Evolutionary conservation across 2,888 invertebrate species (phyloP).

Genomic region (Molanna angustata): DNA sequence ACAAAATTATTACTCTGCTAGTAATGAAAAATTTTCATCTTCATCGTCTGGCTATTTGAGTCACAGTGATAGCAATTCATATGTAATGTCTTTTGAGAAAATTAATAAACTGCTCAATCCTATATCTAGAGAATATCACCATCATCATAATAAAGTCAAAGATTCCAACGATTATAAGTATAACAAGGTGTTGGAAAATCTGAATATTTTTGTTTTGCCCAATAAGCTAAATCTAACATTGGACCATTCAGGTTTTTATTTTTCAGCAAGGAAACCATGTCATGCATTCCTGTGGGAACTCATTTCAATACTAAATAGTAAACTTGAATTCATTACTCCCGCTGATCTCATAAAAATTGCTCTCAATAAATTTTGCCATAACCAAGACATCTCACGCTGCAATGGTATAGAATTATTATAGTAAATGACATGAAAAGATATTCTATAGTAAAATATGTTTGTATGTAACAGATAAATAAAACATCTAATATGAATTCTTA

Average conservation of each 20-base stretch:
- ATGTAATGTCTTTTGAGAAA: constrained; percentile 8
- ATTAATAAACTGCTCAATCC: constrained; percentile 7
- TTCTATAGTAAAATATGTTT: no score
- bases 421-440: no score
- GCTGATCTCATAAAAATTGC: constrained; percentile 36
- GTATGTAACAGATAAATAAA: no score
- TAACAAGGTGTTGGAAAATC: constrained; percentile 15
- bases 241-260: constrained; percentile 42
- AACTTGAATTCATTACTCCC: constrained; percentile 6
- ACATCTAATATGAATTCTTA: no score
- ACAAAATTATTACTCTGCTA: background rate
- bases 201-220: constrained; percentile 36
- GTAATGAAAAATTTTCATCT: background rate
- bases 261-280: constrained; percentile 44
- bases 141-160: constrained; percentile 14
- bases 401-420: constrained; percentile 15
- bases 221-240: constrained; percentile 39
- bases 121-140: constrained; percentile 3
- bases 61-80: background rate
- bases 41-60: constrained; percentile 8
- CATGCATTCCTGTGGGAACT: constrained; percentile 46
- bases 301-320: constrained; percentile 35
- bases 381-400: constrained; percentile 17
- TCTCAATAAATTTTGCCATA: constrained; percentile 39
- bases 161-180: constrained; percentile 22